Conservation (phyloP, 2,797 vertebrate species). For the Gymnoscopelus braueri region DNA sequence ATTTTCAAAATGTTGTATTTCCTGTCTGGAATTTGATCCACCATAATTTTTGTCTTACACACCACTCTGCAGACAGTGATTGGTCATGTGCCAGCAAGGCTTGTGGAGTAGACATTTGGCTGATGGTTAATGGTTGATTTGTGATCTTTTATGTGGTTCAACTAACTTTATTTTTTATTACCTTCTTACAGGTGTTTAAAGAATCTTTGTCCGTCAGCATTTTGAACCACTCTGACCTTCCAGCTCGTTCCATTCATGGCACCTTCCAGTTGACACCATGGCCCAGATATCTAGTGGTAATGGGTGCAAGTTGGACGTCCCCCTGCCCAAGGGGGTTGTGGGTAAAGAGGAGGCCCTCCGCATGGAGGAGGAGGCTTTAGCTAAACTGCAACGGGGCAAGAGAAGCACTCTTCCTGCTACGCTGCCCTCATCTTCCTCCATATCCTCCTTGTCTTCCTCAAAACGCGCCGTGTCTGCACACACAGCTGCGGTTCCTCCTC, state of each 20-base stretch:
- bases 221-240: constrained; percentile 53
- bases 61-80: too few relatives aligned
- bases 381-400: constrained; percentile 90
- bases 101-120: too few relatives aligned
- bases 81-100: too few relatives aligned
- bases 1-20: too few relatives aligned
- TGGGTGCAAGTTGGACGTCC: constrained; percentile 87
- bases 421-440: constrained; percentile 64
- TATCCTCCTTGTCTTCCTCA: constrained; percentile 35
- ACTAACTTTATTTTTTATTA: constrained; percentile 29
- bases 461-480: constrained; percentile 57
- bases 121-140: too few relatives aligned
- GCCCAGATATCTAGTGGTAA: constrained; percentile 93
- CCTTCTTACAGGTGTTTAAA: constrained; percentile 77
- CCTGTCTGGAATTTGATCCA: too few relatives aligned
- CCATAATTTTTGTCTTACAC: too few relatives aligned
- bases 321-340: constrained; percentile 88
- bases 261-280: constrained; percentile 85
- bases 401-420: constrained; percentile 70
- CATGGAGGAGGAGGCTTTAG: constrained; percentile 97
- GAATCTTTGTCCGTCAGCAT: constrained; percentile 30
- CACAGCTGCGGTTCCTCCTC: constrained; percentile 67
- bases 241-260: constrained; percentile 76
- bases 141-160: too few relatives aligned
- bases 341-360: constrained; percentile 96